These are phyloP conservation scores for Philaethria dido DNA, from an alignment of 2,888 invertebrate genomes.

Conservation along the genomic window DNA sequence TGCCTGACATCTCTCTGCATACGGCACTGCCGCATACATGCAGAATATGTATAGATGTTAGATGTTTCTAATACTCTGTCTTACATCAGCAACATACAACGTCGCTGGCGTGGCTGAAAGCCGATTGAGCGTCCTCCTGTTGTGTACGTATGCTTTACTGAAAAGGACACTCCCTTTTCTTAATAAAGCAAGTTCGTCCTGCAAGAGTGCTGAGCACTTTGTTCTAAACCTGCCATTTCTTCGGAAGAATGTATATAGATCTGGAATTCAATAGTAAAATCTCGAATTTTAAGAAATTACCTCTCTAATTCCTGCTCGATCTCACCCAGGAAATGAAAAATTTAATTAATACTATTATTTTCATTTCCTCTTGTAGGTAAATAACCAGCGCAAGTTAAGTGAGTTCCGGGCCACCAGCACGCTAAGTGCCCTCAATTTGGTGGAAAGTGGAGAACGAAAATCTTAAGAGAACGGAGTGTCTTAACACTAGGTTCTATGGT, in stretches of 20 bases:
- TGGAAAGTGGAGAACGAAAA: too few species aligned
- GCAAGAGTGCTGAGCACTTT: conserved; percentile 88
- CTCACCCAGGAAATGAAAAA: too few species aligned
- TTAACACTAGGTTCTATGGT: too few species aligned
- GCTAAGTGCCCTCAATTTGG: too few species aligned
- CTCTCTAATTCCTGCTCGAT: too few species aligned
- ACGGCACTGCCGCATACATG: conserved; percentile 89
- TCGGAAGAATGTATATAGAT: conserved; percentile 87
- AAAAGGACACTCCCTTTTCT: conserved; percentile 85
- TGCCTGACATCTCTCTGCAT: conserved; percentile 85
- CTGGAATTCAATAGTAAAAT: conserved; percentile 50
- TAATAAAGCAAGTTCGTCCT: too few species aligned
- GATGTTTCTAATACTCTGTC: conserved; percentile 85
- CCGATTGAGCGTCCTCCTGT: conserved; percentile 89
- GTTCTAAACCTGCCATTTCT: conserved; percentile 88
- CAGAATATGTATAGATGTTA: conserved; percentile 87
- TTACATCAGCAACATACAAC: conserved; percentile 89
- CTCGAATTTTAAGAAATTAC: neutral
- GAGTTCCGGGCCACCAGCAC: too few species aligned
- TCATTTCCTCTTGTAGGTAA: too few species aligned
- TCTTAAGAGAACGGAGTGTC: too few species aligned
- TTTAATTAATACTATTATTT: too few species aligned
- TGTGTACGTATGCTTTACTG: conserved; percentile 90
- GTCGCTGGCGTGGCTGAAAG: conserved; percentile 86
- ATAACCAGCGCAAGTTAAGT: too few species aligned